A percentile compares a stretch with the other conserved stretches of the same genome.
Conservation (phyloP, 1,140 invertebrate genomes). For the Cepaea nemoralis region DNA sequence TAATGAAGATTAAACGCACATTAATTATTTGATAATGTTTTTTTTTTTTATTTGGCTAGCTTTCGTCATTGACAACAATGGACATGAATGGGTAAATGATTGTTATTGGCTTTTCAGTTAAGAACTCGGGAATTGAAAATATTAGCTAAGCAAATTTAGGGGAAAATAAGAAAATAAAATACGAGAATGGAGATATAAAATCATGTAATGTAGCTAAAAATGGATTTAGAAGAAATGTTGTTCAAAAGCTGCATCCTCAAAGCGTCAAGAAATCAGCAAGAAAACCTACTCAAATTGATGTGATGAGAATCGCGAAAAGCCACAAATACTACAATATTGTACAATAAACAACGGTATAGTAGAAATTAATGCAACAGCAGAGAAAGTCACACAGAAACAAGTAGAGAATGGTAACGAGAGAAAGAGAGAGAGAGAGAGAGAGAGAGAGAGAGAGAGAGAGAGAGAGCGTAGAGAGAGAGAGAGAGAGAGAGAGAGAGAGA, state of each 20-base stretch:
- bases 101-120: background rate
- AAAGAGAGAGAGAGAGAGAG: background rate
- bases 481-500: background rate
- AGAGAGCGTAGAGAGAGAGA: background rate
- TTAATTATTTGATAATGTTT: background rate
- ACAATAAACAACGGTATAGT: too few species aligned
- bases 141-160: too few species aligned
- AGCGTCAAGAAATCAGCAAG: too few species aligned
- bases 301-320: too few species aligned
- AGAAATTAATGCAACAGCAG: background rate
- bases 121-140: background rate
- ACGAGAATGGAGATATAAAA: too few species aligned
- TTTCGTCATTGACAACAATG: background rate
- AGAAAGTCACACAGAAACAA: background rate
- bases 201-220: too few species aligned
- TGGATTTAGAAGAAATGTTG: too few species aligned
- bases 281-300: too few species aligned
- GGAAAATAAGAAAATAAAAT: too few species aligned
- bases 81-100: background rate
- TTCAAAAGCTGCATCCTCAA: too few species aligned
- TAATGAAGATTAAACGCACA: conserved; percentile 13
- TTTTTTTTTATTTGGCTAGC: background rate
- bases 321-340: too few species aligned
- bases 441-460: conserved; percentile 9
- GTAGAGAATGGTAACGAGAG: background rate